Conservation (phyloP, 2,888 invertebrate species). For the Cyaniris semiargus region DNA sequence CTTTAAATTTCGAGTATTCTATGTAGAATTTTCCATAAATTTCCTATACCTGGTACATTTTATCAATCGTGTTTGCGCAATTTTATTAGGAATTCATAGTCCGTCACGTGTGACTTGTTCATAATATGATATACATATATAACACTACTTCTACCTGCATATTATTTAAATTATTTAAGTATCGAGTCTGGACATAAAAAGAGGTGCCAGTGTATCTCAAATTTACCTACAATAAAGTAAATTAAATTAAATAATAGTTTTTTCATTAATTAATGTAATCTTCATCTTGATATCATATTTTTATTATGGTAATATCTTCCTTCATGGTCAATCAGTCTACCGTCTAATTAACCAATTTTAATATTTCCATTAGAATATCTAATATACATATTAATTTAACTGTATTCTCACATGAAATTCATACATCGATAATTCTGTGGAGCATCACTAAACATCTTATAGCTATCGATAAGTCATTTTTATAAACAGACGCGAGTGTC, state of each 20-base stretch:
- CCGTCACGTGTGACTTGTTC: slow-evolving; percentile 19
- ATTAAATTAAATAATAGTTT: too few relatives aligned
- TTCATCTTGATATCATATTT: background rate
- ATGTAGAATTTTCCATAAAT: slow-evolving; percentile 23
- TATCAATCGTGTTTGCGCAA: slow-evolving; percentile 11
- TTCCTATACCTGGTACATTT: background rate
- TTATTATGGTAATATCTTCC: background rate
- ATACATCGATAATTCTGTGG: background rate
- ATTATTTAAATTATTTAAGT: too few relatives aligned
- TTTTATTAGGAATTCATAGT: background rate
- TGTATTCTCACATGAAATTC: background rate
- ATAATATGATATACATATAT: background rate
- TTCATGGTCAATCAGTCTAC: background rate
- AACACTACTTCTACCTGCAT: background rate
- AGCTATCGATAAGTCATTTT: slow-evolving; percentile 27
- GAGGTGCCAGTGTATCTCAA: background rate
- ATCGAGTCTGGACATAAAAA: background rate
- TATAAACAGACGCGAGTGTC: slow-evolving; percentile 26
- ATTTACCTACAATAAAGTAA: too few relatives aligned
- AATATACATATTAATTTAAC: background rate
- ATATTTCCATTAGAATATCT: background rate
- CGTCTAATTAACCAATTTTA: too few relatives aligned
- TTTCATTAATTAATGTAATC: too few relatives aligned
- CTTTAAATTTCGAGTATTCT: slow-evolving; percentile 13
- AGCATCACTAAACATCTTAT: slow-evolving; percentile 20